Percentiles rank a stretch among this genome's conserved stretches.
These are phyloP conservation scores for Stenoptilia bipunctidactyla DNA, from an alignment of 2,888 invertebrate species.

Conservation along the genomic window DNA sequence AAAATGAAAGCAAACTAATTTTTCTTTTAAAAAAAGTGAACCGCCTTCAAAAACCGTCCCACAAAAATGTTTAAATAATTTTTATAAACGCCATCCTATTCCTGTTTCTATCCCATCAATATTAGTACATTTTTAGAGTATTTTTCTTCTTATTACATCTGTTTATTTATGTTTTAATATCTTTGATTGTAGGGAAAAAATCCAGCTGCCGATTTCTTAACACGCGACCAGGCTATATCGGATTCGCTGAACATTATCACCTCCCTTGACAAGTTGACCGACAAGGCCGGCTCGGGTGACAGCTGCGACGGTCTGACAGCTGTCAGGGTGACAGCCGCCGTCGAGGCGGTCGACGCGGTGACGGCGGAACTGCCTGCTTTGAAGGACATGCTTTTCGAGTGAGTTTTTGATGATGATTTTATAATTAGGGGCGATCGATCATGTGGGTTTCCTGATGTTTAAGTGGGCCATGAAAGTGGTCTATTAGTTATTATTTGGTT, in stretches of 20 bases:
- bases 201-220: conserved; percentile 31
- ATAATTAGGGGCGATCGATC: neutral
- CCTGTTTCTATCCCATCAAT: too few relatives aligned
- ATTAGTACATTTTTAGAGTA: too few relatives aligned
- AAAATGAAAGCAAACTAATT: too few relatives aligned
- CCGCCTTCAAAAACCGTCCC: too few relatives aligned
- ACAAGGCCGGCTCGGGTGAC: conserved; percentile 7
- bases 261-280: conserved; percentile 17
- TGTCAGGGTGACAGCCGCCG: conserved; percentile 9
- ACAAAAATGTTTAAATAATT: too few relatives aligned
- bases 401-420: conserved; percentile 16
- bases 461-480: too few relatives aligned
- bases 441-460: too few relatives aligned
- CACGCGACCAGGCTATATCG: conserved; percentile 19
- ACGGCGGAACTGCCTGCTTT: conserved; percentile 22
- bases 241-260: neutral
- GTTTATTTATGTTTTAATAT: too few relatives aligned
- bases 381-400: conserved; percentile 29
- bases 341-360: conserved; percentile 20
- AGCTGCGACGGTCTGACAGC: neutral
- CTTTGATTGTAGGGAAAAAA: conserved; percentile 38
- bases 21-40: too few relatives aligned
- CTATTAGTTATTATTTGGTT: too few relatives aligned
- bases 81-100: too few relatives aligned
- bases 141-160: too few relatives aligned